Evolutionary conservation across 1,140 invertebrate species (phyloP), one percentile per base, ranked within the genome.

Genomic region (Papilio helenus): DNA sequence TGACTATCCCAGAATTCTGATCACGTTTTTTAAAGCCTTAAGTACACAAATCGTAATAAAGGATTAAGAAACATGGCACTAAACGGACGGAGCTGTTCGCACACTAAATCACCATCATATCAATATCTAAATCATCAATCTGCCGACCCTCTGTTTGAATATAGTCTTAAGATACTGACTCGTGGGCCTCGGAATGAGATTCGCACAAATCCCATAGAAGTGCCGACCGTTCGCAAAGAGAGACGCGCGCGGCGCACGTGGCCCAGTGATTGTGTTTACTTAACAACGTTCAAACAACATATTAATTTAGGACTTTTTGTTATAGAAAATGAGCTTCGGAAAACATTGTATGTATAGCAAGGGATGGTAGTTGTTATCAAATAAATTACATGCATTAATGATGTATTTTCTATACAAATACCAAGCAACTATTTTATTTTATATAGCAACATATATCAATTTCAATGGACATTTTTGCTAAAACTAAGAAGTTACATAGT

Each of bases 91-190:
- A 90, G 89, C 82, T 83, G 85, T 93, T 94, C 93, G 83, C 93
- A 93, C 90, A 91, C 86, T 94, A 93, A 94, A 94, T 93, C 88
- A 93, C 90, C 89, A 94, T 92, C 89, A 92, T 93, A 94, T 94
- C 91, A 93, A 91, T 93, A 94, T 94, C 93, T 91, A 93, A 94
- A 92, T 89, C 87, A 93, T 92, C 90, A 92, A 93, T 94, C 90
- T 88, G 76, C 72, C 84, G 44, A 84, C 91, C 93, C 92, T 91
- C 90, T 94, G 85, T 94, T 94, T 94, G 89, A 86, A 81, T 82
- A 87, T 92, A 88, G 86, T 93, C 93, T 94, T 94, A 94, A 94
- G 92, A 92, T 90, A 88, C 86, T 87, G 87, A 85, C 85, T 87
- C 87, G 86, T 89, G 86, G 84, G 80, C 80, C 81, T 77, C 74